Evolutionary conservation across 1,140 invertebrate species (phyloP).

Genomic region (Drosophila baimaii): DNA sequence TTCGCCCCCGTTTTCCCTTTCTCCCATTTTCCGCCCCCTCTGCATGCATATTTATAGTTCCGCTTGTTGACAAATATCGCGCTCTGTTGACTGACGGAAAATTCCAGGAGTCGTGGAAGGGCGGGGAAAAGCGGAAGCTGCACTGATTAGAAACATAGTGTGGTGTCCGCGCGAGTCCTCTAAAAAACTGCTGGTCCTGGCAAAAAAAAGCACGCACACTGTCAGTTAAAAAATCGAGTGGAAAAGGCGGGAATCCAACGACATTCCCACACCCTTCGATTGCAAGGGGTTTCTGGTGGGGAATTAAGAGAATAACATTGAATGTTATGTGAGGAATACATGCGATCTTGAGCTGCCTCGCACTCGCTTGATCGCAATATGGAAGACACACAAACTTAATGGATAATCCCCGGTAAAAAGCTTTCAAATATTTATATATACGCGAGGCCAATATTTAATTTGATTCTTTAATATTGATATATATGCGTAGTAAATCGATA

Average conservation of each 20-base stretch:
- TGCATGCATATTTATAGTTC: conserved; percentile 81
- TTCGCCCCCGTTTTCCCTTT: neutral
- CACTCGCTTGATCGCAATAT: too few relatives aligned
- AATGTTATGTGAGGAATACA: too few relatives aligned
- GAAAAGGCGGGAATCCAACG: neutral
- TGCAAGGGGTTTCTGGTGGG: neutral
- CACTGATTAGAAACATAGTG: conserved; percentile 80
- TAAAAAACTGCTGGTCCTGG: conserved; percentile 32
- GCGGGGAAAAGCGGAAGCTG: conserved; percentile 60
- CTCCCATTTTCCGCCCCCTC: conserved; percentile 12
- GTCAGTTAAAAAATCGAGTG: conserved; percentile 18
- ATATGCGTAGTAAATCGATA: too few relatives aligned
- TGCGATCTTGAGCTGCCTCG: too few relatives aligned
- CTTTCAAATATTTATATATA: too few relatives aligned
- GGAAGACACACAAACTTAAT: too few relatives aligned
- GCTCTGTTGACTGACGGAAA: conserved; percentile 68
- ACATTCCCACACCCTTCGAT: conserved; percentile 5
- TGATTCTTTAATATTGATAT: too few relatives aligned
- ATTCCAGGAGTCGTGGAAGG: conserved; percentile 9
- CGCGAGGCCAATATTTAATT: too few relatives aligned
- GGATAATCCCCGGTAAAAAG: too few relatives aligned
- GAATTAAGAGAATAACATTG: neutral
- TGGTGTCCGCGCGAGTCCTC: conserved; percentile 38
- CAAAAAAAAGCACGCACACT: conserved; percentile 22
- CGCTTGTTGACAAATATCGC: conserved; percentile 81